phyloP scores from a whole-genome alignment of 2,888 invertebrate genomes.

The Phania funesta region DNA sequence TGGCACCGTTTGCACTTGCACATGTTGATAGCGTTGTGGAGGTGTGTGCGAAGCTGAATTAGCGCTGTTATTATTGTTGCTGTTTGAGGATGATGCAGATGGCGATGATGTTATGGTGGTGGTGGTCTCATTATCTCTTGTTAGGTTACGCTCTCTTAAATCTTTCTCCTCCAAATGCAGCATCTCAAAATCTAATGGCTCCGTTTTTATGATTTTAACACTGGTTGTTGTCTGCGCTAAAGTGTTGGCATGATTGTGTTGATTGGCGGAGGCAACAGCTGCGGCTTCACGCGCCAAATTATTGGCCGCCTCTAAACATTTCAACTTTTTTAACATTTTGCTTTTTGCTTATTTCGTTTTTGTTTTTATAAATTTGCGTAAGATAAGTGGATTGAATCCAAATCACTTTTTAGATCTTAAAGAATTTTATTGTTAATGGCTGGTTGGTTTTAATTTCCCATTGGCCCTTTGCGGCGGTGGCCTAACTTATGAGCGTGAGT shows the following conservation, averaged over 20 bases:
- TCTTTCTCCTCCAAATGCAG: constrained; percentile 73
- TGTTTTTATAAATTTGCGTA: constrained; percentile 30
- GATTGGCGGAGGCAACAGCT: neutral
- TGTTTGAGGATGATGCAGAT: neutral
- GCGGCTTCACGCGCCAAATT: constrained; percentile 63
- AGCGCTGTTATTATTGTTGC: constrained; percentile 48
- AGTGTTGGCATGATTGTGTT: constrained; percentile 1
- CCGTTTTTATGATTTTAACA: constrained; percentile 77
- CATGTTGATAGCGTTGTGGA: constrained; percentile 75
- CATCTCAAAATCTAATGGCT: constrained; percentile 79
- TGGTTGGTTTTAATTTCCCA: constrained; percentile 19
- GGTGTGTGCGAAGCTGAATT: constrained; percentile 28
- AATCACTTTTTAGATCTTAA: constrained; percentile 64
- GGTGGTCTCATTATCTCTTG: constrained; percentile 57
- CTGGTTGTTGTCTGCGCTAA: constrained; percentile 53
- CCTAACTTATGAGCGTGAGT: neutral
- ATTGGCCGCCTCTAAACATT: constrained; percentile 75
- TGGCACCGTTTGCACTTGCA: constrained; percentile 77
- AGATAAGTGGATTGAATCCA: constrained; percentile 61
- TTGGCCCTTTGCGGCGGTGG: neutral
- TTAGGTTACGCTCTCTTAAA: constrained; percentile 63
- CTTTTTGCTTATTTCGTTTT: constrained; percentile 44
- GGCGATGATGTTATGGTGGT: constrained; percentile 55
- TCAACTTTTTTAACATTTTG: constrained; percentile 78
- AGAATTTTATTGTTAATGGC: constrained; percentile 55